Base-by-base conservation (phyloP, 2,888 invertebrate genomes). In the Lasioglossum zephyrum region DNA sequence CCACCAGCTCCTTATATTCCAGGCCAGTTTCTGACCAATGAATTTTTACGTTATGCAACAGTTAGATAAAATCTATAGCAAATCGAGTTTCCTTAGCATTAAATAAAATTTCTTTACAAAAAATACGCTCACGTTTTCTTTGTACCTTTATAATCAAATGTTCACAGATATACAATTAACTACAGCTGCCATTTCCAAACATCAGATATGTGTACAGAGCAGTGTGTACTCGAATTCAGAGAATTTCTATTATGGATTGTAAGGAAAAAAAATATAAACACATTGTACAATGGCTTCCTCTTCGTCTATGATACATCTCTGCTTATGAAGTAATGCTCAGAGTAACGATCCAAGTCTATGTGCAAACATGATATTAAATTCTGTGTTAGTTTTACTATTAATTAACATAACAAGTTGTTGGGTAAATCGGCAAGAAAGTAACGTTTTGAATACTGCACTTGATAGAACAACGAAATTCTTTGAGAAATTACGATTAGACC, bases 21-120 rank as follows among this genome's bases (percentile, higher is more conserved):
- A 93, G 97, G 97, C 66, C 97, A 97, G 94, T 98, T 98, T 95
- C 97, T 97, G 31, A 98, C 98, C 8, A 96, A 98, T 39, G 97
- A 97, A 90, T 98, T 98, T 95, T 97, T 97, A 94, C 97, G 98
- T 94, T 98, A 96, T 95, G 97, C 97, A 79, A 98, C 97, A 77
- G 97, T 98, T 91, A 96, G 98, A 95, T 98, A 96, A 96, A 90
- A 77, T 74, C 53, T 60, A 41, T 18, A 41, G 13, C 18, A n/a
- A 41, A 22, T 3, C 16, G 8, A 6, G 5, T 57, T 36, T 66
- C 22, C 9, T 49, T 22, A 31, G 57, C 39, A 74, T 41, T 22
- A 49, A 66, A 63, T 60, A 73, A 18, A 53, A 63, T 69, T 74
- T 74, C n/a, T 44, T 36, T 41, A 18, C 66, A 66, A 49, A 13